These are phyloP conservation scores for Lerema accius DNA, from an alignment of 1,140 invertebrate species.

Conservation along the genomic window DNA sequence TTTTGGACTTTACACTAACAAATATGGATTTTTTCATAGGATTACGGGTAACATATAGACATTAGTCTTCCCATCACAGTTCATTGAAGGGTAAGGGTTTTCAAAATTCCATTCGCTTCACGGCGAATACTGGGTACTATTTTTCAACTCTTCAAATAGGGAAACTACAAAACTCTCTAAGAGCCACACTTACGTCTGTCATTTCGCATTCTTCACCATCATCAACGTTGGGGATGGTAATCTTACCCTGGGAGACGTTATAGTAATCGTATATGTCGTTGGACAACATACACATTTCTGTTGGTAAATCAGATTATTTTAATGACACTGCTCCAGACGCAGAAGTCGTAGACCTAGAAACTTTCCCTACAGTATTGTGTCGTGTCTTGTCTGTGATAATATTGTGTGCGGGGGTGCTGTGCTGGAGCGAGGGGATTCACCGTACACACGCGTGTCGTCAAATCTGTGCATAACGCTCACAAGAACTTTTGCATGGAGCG, in stretches of 20 bases:
- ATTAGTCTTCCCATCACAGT: conserved; percentile 23
- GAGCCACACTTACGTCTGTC: conserved; percentile 87
- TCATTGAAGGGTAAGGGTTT: conserved; percentile 26
- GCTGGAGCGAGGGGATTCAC: conserved; percentile 47
- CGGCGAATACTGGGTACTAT: conserved; percentile 9
- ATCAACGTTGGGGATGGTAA: conserved; percentile 97
- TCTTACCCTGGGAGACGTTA: conserved; percentile 98
- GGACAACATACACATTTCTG: conserved; percentile 92
- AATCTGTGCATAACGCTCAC: conserved; percentile 66
- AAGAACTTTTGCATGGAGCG: conserved; percentile 71
- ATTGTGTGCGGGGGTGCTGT: conserved; percentile 62
- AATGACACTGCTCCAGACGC: conserved; percentile 20
- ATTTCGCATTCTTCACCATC: conserved; percentile 96
- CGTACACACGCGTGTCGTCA: conserved; percentile 41
- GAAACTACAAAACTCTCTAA: conserved; percentile 23
- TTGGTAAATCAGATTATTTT: conserved; percentile 56
- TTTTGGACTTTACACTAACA: conserved; percentile 16
- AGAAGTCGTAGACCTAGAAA: conserved; percentile 19
- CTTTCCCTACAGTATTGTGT: conserved; percentile 35
- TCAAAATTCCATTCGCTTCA: conserved; percentile 14
- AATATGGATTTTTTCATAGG: conserved; percentile 15
- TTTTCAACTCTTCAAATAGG: conserved; percentile 24
- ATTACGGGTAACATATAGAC: conserved; percentile 11
- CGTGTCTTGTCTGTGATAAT: conserved; percentile 43
- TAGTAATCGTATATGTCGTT: conserved; percentile 95